Evolutionary conservation across 2,888 invertebrate genomes (phyloP), one percentile per base, ranked within the genome.

Genomic region (Pterostichus niger): DNA sequence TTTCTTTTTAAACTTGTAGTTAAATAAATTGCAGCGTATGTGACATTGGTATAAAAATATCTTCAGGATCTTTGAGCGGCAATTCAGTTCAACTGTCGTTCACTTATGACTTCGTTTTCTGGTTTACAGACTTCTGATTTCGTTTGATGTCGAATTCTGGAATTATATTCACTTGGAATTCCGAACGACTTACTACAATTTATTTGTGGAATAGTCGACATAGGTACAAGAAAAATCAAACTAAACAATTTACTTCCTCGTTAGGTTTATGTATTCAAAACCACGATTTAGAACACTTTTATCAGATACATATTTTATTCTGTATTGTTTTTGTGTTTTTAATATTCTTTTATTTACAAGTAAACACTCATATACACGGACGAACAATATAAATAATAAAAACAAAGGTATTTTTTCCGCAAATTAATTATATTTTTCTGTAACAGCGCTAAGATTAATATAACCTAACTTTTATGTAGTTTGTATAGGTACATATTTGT

Each of bases 101-200:
- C 61, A 61, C 61, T n/a, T 61, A 17, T 13, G 61, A 49, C 13
- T 10, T 61, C 61, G 13, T 35, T 61, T 61, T 56, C 17, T 56
- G 56, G 56, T 24, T 56, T 61, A 61, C 33, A 35, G 33, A 61
- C 61, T 35, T 33, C 49, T 33, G 61, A 61, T 61, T 54, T 61
- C 61, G 61, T 61, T 61, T 61, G 61, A 61, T 31, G 61, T 61
- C 35, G n/a, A 61, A 61, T 61, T 31, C 33, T 61, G 13, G 33
- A 61, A 61, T 61, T 61, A 61, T 61, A 61, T 61, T 61, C 35
- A 61, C 61, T 35, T 56, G 6, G 10, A 33, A 24, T 24, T 56
- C 24, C 56, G 24, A 24, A 35, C n/a, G 61, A 13, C 33, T 61
- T 61, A 33, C 5, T 61, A 33, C 61, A 61, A 61, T 61, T n/a